Conservation (phyloP, 2,888 invertebrate species). For the Lasioglossum villosulum region DNA sequence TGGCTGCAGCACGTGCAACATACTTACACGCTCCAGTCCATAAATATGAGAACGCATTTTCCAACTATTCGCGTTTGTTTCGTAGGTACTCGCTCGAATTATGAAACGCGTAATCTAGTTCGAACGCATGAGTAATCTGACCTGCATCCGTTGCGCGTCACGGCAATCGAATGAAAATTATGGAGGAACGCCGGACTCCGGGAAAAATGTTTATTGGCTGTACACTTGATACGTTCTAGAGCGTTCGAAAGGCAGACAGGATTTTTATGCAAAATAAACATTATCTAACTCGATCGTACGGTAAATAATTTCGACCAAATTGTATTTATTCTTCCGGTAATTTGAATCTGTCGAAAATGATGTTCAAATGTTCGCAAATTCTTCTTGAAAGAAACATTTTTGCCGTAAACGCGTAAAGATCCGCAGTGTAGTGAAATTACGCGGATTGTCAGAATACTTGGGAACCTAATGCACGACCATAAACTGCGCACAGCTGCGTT, state of each 20-base stretch:
- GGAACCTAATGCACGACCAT: not conserved
- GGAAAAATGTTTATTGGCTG: not conserved
- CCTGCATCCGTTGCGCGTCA: not conserved
- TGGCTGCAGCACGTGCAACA: not conserved
- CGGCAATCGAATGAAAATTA: not conserved
- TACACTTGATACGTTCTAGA: too few species aligned
- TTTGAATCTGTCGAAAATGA: not conserved
- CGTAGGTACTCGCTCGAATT: not conserved
- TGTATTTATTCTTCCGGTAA: not conserved
- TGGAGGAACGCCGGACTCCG: not conserved
- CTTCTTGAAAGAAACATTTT: too few species aligned
- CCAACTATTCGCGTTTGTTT: not conserved
- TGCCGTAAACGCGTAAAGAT: not conserved
- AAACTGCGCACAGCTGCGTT: not conserved
- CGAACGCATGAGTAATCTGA: not conserved
- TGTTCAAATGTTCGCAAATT: too few species aligned
- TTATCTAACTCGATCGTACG: not conserved
- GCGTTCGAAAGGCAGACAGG: too few species aligned
- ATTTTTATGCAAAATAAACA: too few species aligned
- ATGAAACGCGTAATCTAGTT: not conserved
- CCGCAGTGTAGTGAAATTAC: not conserved
- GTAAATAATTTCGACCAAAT: too few species aligned
- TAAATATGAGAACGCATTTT: not conserved
- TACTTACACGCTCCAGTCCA: not conserved
- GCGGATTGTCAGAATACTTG: not conserved